Conservation (phyloP, 92 coral and sea anemone genomes). For the Epizoanthus stellaris region DNA sequence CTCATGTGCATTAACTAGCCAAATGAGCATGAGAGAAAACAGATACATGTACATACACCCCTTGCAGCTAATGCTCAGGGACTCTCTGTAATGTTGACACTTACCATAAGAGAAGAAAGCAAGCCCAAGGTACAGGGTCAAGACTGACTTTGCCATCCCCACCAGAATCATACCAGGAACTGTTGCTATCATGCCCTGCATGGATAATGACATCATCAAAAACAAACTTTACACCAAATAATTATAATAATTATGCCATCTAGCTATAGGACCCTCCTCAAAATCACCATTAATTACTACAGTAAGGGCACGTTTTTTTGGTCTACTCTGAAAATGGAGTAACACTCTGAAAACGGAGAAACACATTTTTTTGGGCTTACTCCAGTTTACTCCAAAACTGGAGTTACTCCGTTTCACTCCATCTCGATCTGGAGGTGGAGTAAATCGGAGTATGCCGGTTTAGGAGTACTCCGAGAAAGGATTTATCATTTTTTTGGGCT, state of each 20-base stretch:
- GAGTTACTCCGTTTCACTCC: no score
- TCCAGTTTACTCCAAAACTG: no score
- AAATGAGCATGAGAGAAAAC: not conserved
- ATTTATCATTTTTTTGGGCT: no score
- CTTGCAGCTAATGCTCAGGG: not conserved
- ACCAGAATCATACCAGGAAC: conserved; percentile 94
- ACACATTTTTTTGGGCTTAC: no score
- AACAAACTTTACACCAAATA: not conserved
- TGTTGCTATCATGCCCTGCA: conserved; percentile 92
- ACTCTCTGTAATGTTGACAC: conserved; percentile 12
- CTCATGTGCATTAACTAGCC: not conserved
- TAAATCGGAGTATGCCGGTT: no score
- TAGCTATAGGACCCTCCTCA: no score
- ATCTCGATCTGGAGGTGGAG: no score
- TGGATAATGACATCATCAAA: not conserved
- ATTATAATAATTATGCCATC: not conserved
- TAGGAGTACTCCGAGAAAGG: no score
- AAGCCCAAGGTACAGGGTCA: conserved; percentile 80
- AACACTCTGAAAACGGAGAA: no score
- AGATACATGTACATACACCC: not conserved
- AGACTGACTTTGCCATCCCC: conserved; percentile 82
- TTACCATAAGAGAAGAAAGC: conserved; percentile 85
- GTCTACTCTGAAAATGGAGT: no score
- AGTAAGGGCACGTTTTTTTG: no score
- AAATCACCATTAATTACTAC: no score